Evolutionary conservation across 2,888 invertebrate species (phyloP).

Genomic region (Pheosia gnoma): DNA sequence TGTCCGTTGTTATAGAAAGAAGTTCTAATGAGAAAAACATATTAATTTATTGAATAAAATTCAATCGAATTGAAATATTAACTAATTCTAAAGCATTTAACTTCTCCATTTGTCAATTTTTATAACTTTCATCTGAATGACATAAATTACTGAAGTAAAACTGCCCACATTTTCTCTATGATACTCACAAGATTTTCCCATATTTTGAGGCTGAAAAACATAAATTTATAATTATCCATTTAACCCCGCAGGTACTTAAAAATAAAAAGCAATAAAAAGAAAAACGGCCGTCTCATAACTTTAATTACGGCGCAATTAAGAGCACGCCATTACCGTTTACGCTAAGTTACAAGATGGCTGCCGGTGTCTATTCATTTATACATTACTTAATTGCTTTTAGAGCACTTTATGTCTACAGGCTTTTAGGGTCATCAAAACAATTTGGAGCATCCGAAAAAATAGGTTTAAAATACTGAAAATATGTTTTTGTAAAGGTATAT

Average conservation of each 20-base stretch:
- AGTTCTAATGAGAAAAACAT: too few relatives aligned
- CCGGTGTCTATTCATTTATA: slow-evolving; percentile 33
- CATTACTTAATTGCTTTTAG: slow-evolving; percentile 43
- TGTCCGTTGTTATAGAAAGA: too few relatives aligned
- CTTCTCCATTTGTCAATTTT: too few relatives aligned
- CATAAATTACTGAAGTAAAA: too few relatives aligned
- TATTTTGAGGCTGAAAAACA: too few relatives aligned
- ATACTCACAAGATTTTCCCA: too few relatives aligned
- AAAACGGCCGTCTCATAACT: slow-evolving; percentile 31
- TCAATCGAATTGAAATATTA: too few relatives aligned
- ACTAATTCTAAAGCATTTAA: too few relatives aligned
- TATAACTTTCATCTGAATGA: too few relatives aligned
- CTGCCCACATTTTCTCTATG: too few relatives aligned
- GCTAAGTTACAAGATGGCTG: slow-evolving; percentile 35
- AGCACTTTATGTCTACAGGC: slow-evolving; percentile 18
- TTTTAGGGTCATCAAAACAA: slow-evolving; percentile 16
- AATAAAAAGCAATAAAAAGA: slow-evolving; percentile 32
- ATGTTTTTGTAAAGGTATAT: too few relatives aligned
- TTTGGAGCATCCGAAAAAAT: slow-evolving; percentile 3
- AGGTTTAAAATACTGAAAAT: neutral
- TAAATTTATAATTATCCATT: neutral
- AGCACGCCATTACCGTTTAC: slow-evolving; percentile 28
- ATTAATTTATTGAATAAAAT: too few relatives aligned
- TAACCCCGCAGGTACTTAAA: slow-evolving; percentile 15
- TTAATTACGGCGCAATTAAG: slow-evolving; percentile 42